phyloP scores from a whole-genome alignment of 2,113 vertebrate species.

The Hypocryptadius cinnamomeus region DNA sequence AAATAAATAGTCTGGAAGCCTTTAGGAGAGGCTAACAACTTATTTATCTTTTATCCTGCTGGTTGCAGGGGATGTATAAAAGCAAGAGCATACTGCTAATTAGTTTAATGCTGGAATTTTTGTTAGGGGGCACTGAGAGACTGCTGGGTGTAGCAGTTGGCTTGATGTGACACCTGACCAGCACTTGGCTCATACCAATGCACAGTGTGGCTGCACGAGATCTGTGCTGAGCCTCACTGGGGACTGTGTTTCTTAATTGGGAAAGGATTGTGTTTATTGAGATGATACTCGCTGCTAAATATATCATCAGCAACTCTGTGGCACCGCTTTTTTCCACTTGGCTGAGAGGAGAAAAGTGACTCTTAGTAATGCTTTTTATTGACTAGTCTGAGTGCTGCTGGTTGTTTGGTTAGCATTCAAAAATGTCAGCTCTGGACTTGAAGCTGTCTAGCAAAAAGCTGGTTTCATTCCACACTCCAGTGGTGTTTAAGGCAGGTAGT shows the following conservation, averaged over 20 bases:
- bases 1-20: constrained; percentile 53
- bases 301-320: neutral
- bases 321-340: neutral
- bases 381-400: neutral
- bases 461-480: neutral
- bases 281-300: neutral
- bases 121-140: neutral
- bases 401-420: neutral
- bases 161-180: neutral
- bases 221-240: neutral
- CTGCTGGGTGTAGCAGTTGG: neutral
- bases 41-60: constrained; percentile 43
- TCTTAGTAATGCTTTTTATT: neutral
- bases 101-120: constrained; percentile 14
- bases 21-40: constrained; percentile 38
- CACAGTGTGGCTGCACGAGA: neutral
- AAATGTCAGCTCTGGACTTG: neutral
- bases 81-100: constrained; percentile 14
- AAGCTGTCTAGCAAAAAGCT: neutral
- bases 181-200: neutral
- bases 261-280: neutral
- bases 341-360: neutral
- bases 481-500: neutral
- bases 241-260: neutral
- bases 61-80: neutral